Conservation (phyloP, 2,888 invertebrate species). For the Cyclophora albipunctata region DNA sequence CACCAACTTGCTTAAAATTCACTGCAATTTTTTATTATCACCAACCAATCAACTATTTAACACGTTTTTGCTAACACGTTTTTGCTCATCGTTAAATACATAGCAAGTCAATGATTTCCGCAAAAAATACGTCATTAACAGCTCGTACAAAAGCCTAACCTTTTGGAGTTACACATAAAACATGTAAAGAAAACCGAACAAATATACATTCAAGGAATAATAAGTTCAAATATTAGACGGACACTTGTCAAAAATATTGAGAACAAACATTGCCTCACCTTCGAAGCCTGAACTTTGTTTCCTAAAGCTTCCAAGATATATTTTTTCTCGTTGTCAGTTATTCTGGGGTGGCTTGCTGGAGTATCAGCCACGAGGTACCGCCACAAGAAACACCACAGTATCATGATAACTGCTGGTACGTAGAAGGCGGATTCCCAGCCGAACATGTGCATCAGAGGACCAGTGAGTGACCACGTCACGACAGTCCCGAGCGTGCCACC, state of each 20-base stretch:
- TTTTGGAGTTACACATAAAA: too few species aligned
- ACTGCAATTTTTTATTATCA: too few species aligned
- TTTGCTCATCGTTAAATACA: too few species aligned
- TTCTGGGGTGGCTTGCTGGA: conserved; percentile 78
- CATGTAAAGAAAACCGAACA: conserved; percentile 14
- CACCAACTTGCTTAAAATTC: too few species aligned
- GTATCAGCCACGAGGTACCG: conserved; percentile 78
- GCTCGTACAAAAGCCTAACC: too few species aligned
- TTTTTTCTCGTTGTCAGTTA: conserved; percentile 76
- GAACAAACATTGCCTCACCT: conserved; percentile 55
- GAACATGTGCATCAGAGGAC: conserved; percentile 75
- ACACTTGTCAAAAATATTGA: conserved; percentile 18
- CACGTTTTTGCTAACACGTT: too few species aligned
- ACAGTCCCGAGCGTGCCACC: conserved; percentile 84
- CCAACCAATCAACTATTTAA: too few species aligned
- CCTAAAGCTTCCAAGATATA: conserved; percentile 78
- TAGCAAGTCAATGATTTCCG: too few species aligned
- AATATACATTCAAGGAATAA: conserved; percentile 14
- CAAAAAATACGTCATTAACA: too few species aligned
- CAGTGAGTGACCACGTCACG: conserved; percentile 80
- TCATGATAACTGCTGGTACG: conserved; percentile 72
- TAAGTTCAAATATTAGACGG: conserved; percentile 6
- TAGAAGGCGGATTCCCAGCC: conserved; percentile 83
- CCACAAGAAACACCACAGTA: conserved; percentile 76
- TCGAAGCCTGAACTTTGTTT: conserved; percentile 70